A percentile compares a stretch with the other conserved stretches of the same genome.
These are phyloP conservation scores for Campylomormyrus numenius DNA, from an alignment of 2,113 vertebrate species.

Conservation along the genomic window DNA sequence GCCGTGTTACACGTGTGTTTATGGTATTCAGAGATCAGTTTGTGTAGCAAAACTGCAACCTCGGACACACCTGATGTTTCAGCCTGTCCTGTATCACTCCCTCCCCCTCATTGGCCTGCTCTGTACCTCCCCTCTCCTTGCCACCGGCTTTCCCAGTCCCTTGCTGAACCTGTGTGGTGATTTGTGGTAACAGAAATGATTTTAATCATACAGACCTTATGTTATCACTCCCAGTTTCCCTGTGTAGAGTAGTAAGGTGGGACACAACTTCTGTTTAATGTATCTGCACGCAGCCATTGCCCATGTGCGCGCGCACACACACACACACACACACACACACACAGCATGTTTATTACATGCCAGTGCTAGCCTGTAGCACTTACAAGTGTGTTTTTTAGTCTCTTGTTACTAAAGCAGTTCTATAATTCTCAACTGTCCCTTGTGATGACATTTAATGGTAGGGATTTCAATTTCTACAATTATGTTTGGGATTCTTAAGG, in stretches of 20 bases:
- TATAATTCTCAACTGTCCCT: neutral
- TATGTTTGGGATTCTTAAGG: neutral
- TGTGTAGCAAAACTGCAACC: neutral
- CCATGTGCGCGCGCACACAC: neutral
- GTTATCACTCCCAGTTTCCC: neutral
- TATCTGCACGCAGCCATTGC: neutral
- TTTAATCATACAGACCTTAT: neutral
- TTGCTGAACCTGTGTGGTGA: neutral
- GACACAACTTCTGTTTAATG: neutral
- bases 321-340: neutral
- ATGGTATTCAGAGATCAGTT: neutral
- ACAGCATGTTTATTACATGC: neutral
- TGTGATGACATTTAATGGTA: neutral
- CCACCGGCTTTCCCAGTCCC: neutral
- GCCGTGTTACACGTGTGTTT: neutral
- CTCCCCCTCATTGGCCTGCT: neutral
- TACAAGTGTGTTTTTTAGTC: neutral
- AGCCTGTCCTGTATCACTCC: neutral
- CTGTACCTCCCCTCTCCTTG: neutral
- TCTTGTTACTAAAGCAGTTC: neutral
- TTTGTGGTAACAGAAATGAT: neutral
- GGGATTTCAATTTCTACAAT: neutral
- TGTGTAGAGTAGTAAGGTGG: neutral
- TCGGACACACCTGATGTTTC: neutral
- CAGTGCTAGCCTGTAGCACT: neutral